phyloP scores from a whole-genome alignment of 1,140 invertebrate genomes.

The Carposina sasakii region DNA sequence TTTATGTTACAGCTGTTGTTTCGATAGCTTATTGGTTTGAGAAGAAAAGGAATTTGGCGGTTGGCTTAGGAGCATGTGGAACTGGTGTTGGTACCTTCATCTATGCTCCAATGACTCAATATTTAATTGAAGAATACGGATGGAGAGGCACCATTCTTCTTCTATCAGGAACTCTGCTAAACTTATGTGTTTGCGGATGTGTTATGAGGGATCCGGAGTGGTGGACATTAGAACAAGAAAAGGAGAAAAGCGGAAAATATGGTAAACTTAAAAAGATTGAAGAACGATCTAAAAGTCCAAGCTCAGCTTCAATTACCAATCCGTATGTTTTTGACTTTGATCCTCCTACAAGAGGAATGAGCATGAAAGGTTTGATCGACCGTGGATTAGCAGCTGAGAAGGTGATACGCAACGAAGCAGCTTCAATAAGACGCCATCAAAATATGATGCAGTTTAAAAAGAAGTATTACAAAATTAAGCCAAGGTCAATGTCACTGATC shows the following conservation, averaged over 20 bases:
- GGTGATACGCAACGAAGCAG: slow-evolving; percentile 77
- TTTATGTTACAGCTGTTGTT: slow-evolving; percentile 93
- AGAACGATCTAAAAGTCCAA: slow-evolving; percentile 52
- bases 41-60: slow-evolving; percentile 91
- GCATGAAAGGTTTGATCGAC: slow-evolving; percentile 72
- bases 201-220: slow-evolving; percentile 91
- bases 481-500: slow-evolving; percentile 75
- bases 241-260: slow-evolving; percentile 42
- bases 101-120: slow-evolving; percentile 86
- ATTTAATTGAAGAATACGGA: slow-evolving; percentile 83
- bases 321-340: slow-evolving; percentile 51
- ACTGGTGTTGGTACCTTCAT: slow-evolving; percentile 90
- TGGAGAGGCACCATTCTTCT: slow-evolving; percentile 92
- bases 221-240: slow-evolving; percentile 78
- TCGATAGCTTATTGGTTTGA: slow-evolving; percentile 98
- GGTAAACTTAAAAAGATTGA: slow-evolving; percentile 36
- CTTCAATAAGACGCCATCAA: slow-evolving; percentile 62
- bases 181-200: slow-evolving; percentile 90
- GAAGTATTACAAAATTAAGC: slow-evolving; percentile 36
- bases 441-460: slow-evolving; percentile 43
- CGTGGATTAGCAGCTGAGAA: slow-evolving; percentile 78
- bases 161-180: slow-evolving; percentile 87
- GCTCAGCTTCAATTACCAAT: slow-evolving; percentile 61
- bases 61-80: slow-evolving; percentile 92
- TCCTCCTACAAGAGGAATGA: slow-evolving; percentile 38